Conservation (phyloP, 2,888 invertebrate genomes). For the Icerya purchasi region DNA sequence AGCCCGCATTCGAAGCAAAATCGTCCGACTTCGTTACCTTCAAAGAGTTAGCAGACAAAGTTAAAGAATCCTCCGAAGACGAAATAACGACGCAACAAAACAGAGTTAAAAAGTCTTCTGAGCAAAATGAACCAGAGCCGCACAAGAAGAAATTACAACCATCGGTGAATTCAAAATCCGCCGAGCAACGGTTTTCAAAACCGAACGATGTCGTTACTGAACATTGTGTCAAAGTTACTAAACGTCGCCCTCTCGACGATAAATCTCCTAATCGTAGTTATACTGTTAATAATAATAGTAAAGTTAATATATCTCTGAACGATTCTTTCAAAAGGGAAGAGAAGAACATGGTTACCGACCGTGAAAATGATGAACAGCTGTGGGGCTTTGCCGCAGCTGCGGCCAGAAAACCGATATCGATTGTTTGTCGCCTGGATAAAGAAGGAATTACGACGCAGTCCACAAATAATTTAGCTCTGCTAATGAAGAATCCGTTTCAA, state of each 20-base stretch:
- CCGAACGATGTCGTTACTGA: neutral
- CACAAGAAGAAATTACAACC: no score
- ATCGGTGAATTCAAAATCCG: neutral
- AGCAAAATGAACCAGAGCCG: neutral
- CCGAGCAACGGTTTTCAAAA: neutral
- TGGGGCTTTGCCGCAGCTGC: constrained; percentile 40
- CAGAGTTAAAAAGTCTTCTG: neutral
- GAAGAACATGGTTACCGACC: neutral
- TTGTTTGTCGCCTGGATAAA: constrained; percentile 9
- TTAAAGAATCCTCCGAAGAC: neutral
- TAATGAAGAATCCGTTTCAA: neutral
- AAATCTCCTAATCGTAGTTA: neutral
- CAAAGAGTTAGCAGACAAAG: neutral
- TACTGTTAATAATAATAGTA: neutral
- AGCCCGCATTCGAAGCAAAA: neutral
- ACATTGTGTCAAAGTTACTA: no score
- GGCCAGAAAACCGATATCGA: constrained; percentile 22
- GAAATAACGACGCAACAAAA: neutral
- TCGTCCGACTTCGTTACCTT: neutral
- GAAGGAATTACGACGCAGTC: constrained; percentile 1
- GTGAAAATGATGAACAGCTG: constrained; percentile 21
- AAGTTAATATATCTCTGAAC: neutral
- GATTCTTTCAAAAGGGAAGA: neutral
- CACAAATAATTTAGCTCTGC: neutral
- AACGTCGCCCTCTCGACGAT: neutral